Percentiles rank a stretch among this genome's conserved stretches.
Evolutionary conservation across 2,797 vertebrate genomes (phyloP).

Genomic region (Fistularia tabacaria): DNA sequence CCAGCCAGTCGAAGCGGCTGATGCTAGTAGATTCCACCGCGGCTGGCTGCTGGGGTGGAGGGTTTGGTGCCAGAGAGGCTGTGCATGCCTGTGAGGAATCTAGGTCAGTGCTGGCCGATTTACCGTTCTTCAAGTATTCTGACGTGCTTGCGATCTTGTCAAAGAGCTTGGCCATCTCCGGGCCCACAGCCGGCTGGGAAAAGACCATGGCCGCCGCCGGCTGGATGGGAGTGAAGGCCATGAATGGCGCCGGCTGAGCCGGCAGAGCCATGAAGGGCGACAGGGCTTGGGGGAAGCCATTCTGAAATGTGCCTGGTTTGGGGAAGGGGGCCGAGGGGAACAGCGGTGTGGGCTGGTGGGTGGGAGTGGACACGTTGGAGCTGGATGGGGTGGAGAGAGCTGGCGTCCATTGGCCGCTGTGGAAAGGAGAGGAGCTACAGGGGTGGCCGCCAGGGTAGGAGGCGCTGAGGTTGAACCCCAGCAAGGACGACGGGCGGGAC

Average conservation of each 20-base stretch:
- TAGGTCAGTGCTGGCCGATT: constrained; percentile 74
- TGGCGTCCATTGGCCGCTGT: constrained; percentile 80
- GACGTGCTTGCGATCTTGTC: constrained; percentile 97
- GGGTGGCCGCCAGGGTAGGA: constrained; percentile 80
- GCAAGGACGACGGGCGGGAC: constrained; percentile 67
- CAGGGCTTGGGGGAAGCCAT: constrained; percentile 82
- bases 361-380: constrained; percentile 71
- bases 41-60: constrained; percentile 62
- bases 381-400: constrained; percentile 73
- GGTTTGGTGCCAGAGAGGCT: constrained; percentile 72
- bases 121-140: constrained; percentile 91
- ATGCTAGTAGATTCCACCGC: constrained; percentile 70
- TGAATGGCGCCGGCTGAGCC: constrained; percentile 74
- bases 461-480: constrained; percentile 81
- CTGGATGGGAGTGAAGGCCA: constrained; percentile 82
- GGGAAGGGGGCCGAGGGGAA: constrained; percentile 80
- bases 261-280: constrained; percentile 77
- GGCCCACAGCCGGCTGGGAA: constrained; percentile 76
- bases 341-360: constrained; percentile 67
- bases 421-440: constrained; percentile 74
- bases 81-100: constrained; percentile 67
- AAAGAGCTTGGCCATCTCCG: constrained; percentile 92
- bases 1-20: constrained; percentile 91
- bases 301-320: constrained; percentile 87
- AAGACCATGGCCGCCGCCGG: constrained; percentile 77